These are phyloP conservation scores for Deilephila elpenor DNA, from an alignment of 2,888 invertebrate species.

Conservation along the genomic window DNA sequence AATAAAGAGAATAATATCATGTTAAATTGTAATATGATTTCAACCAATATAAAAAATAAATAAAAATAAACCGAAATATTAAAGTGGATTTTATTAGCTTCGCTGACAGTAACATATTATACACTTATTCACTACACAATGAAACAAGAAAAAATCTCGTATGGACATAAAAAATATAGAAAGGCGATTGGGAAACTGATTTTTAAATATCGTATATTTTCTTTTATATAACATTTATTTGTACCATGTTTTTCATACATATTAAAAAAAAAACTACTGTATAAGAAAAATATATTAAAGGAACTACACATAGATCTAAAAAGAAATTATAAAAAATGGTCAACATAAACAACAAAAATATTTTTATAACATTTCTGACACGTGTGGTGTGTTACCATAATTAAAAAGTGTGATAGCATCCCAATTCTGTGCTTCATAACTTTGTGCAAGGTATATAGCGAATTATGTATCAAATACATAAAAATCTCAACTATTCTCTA, in stretches of 20 bases:
- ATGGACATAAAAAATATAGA: background rate
- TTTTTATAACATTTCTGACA: background rate
- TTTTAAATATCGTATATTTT: background rate
- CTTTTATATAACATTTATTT: background rate
- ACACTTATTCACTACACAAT: background rate
- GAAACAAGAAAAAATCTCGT: slow-evolving; percentile 12
- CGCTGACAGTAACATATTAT: background rate
- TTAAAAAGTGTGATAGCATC: background rate
- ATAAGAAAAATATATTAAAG: background rate
- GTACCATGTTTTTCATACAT: background rate
- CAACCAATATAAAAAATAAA: slow-evolving; percentile 4
- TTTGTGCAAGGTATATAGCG: background rate
- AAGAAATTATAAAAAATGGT: background rate
- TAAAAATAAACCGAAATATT: slow-evolving; percentile 12
- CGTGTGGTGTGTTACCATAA: background rate
- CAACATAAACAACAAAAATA: slow-evolving; percentile 2
- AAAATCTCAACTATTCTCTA: no score
- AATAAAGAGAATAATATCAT: no score
- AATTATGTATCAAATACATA: background rate
- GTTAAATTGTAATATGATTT: no score
- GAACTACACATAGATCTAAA: slow-evolving; percentile 3
- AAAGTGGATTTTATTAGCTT: background rate
- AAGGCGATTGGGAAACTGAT: background rate
- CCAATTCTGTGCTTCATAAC: background rate
- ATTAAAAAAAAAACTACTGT: background rate